Evolutionary conservation across 1,140 invertebrate species (phyloP), one percentile per base, ranked within the genome.

Genomic region (Trachymyrmex septentrionalis): DNA sequence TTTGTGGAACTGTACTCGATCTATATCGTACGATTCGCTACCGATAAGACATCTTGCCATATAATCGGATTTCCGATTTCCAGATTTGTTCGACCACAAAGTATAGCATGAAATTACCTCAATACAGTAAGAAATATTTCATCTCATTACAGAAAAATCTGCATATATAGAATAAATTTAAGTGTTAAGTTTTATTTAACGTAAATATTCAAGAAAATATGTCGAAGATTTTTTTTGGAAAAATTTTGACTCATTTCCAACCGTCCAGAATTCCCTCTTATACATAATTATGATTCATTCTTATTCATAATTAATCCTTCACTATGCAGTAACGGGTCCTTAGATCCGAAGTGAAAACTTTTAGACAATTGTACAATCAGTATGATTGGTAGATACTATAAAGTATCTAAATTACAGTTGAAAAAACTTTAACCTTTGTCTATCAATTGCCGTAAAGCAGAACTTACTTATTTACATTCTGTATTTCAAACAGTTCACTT

Each of bases 1-100:
- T 57, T 64, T 48, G 44, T 30, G 30, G 34, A 48, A 71, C 24
- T 55, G 48, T 55, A 81, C 10, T 9, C 30, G 64, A 55, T 69
- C 14, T 53, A 34, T 34, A 55, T 24, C 21, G 34, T 19, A 27
- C 16, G 24, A 69, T 44, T 71, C 21, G 50, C 64, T 44, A 67
- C 1, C 50, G 21, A 48, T 21, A 27, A 57, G 21, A 57, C 77
- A 30, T 38, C 55, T 38, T 34, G 63, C 34, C 57, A 10, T 5
- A 10, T 53, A 67, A 69, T 80, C 63, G 63, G 75, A 64, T 64
- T 38, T 12, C 59, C 59, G 14, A 67, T 34, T 67, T 80, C 63
- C 44, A 53, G 19, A 67, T 57, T 38, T 14, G 30, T 19, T 69
- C 27, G 19, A 53, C 53, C 44, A 27, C n/a, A 12, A n/a, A 30